A percentile compares a stretch with the other conserved stretches of the same genome.
These are phyloP conservation scores for Diphyllodes magnificus DNA, from an alignment of 2,113 vertebrate species.

Conservation along the genomic window DNA sequence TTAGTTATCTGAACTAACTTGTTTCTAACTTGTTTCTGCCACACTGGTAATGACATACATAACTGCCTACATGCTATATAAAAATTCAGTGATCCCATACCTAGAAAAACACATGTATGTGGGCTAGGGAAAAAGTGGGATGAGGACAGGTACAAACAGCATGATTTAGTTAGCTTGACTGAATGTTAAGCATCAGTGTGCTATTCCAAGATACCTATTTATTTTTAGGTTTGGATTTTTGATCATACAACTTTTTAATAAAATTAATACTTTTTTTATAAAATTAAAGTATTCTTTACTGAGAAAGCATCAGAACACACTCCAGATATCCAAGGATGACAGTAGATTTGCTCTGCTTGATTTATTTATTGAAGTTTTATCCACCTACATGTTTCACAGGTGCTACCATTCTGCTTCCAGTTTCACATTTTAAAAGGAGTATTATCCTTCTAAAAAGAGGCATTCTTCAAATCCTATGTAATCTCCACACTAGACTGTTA, in stretches of 20 bases:
- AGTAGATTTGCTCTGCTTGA: background rate
- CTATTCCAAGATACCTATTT: background rate
- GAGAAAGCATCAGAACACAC: background rate
- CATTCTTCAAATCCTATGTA: background rate
- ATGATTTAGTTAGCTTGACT: background rate
- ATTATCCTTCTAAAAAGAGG: background rate
- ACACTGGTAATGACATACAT: background rate
- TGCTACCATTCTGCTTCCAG: background rate
- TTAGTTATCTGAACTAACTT: background rate
- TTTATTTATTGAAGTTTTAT: conserved; percentile 18
- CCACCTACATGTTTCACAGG: background rate
- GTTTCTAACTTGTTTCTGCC: background rate
- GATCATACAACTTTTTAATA: background rate
- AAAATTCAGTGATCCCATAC: conserved; percentile 19
- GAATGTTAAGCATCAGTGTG: background rate
- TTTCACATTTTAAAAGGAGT: background rate
- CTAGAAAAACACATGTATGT: conserved; percentile 30
- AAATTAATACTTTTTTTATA: background rate
- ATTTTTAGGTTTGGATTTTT: background rate
- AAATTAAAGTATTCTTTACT: background rate
- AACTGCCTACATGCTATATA: conserved; percentile 32
- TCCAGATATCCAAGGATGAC: background rate
- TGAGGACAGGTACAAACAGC: conserved; percentile 25
- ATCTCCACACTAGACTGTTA: background rate
- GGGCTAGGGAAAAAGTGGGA: conserved; percentile 4